Base-by-base conservation (phyloP, 2,888 invertebrate genomes). In the Orthosia gracilis region DNA sequence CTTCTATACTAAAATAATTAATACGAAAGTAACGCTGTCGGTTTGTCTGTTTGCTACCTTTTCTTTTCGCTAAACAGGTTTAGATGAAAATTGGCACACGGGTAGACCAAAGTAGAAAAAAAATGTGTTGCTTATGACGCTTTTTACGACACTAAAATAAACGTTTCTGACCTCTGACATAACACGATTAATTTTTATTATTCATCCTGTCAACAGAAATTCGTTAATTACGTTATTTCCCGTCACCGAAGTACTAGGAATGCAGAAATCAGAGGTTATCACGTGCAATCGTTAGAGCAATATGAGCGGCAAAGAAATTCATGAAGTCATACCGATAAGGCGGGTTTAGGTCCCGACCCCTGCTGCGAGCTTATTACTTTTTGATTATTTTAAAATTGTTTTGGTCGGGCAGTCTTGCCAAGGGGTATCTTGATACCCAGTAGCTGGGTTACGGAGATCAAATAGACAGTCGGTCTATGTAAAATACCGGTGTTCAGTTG, bases 201-300 rank as follows among this genome's bases (percentile, higher is more conserved):
- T 66, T 45, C 58, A 69, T 76, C 72, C 77, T 65, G 49, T 65
- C 47, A 61, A 71, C 58, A 55, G 23, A 76, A 80, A 31, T 1
- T 21, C 23, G 45, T 59, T 76, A 72, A 83, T 79, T 62, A 69
- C 23, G n/a, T 62, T 12, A 26, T 76, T 77, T 82, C 83, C 65
- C 64, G 49, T 74, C 80, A 54, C 47, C 13, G 17, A 59, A 31
- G 87, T 83, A 26, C 67, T 72, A 88, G 50, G 50, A 83, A 89
- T 88, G 84, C 69, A 80, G 58, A 79, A 88, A 87, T 83, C 87
- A 89, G 85, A 91, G 94, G 92, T 94, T 94, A 94, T 94, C 94
- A 78, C n/a, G 47, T 76, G 69, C 82, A 80, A 23, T 65, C 69
- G 66, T 64, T 61, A 49, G 40, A 65, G 73, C 61, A 73, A 71